A percentile compares a stretch with the other conserved stretches of the same genome.
phyloP scores from a whole-genome alignment of 2,888 invertebrate species.

The Dryomyza anilis region DNA sequence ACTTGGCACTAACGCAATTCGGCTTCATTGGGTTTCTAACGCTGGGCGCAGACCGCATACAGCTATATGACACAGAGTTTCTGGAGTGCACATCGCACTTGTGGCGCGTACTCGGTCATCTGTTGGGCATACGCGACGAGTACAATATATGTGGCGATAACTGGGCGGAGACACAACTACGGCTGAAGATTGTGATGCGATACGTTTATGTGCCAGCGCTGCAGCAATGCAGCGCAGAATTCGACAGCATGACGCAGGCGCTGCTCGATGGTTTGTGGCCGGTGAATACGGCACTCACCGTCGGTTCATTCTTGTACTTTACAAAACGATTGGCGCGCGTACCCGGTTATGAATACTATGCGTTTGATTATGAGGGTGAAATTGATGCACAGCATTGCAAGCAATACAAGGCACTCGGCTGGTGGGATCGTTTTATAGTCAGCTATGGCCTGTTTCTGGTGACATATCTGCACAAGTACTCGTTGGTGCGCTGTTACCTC shows the following conservation, averaged over 20 bases:
- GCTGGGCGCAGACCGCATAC: slow-evolving; percentile 69
- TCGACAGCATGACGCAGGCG: slow-evolving; percentile 69
- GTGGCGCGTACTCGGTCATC: slow-evolving; percentile 81
- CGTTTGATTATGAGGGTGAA: slow-evolving; percentile 49
- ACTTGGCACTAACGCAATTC: slow-evolving; percentile 85
- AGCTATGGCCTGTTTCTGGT: slow-evolving; percentile 52
- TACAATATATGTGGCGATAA: slow-evolving; percentile 74
- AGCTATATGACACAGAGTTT: slow-evolving; percentile 69
- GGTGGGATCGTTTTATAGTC: slow-evolving; percentile 61
- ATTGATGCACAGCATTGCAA: slow-evolving; percentile 55
- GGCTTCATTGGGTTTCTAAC: slow-evolving; percentile 82
- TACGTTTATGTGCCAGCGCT: slow-evolving; percentile 69
- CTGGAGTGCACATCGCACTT: slow-evolving; percentile 79
- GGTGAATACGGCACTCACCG: slow-evolving; percentile 68
- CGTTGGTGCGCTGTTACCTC: slow-evolving; percentile 66
- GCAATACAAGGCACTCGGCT: slow-evolving; percentile 60
- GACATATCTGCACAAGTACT: slow-evolving; percentile 61
- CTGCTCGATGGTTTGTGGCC: slow-evolving; percentile 74
- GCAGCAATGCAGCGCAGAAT: slow-evolving; percentile 67
- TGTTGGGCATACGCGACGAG: slow-evolving; percentile 83
- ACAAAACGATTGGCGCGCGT: slow-evolving; percentile 66
- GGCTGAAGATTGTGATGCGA: slow-evolving; percentile 64
- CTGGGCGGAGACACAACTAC: slow-evolving; percentile 66
- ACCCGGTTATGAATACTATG: slow-evolving; percentile 64
- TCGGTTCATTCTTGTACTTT: slow-evolving; percentile 66